phyloP scores from a whole-genome alignment of 2,113 vertebrate species.

The Stigmatopora argus region DNA sequence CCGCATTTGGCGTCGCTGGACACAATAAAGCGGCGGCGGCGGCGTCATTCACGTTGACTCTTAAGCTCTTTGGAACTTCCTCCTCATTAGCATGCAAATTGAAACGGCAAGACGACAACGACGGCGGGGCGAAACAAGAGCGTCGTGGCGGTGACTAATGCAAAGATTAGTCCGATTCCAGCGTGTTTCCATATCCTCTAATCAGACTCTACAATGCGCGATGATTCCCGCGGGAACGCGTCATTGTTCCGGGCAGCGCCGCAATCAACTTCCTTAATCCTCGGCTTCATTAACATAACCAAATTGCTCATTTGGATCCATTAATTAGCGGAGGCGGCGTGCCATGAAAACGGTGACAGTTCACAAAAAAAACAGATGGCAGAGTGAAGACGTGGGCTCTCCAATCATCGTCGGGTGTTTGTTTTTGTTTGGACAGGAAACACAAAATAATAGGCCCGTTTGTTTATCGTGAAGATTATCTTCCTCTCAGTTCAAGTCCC shows the following conservation, averaged over 20 bases:
- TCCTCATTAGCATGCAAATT: conserved; percentile 12
- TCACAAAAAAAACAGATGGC: neutral
- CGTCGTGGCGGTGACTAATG: neutral
- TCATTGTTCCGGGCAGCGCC: conserved; percentile 30
- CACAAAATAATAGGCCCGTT: neutral
- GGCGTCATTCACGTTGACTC: no score
- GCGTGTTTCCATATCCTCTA: conserved; percentile 31
- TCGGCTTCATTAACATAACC: conserved; percentile 46
- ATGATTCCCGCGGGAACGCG: conserved; percentile 26
- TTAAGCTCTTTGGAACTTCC: neutral
- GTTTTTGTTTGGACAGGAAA: neutral
- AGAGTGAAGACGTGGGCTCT: neutral
- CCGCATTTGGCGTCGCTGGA: conserved; percentile 88
- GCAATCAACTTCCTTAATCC: conserved; percentile 35
- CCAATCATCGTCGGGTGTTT: neutral
- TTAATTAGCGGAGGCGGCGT: conserved; percentile 37
- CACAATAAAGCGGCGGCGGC: neutral
- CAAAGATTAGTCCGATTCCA: conserved; percentile 1
- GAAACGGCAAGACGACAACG: conserved; percentile 4
- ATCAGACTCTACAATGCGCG: conserved; percentile 24
- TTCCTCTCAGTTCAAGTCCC: no score
- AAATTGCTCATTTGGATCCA: conserved; percentile 40
- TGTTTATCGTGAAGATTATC: no score
- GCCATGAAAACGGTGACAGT: conserved; percentile 9
- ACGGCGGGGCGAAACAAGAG: conserved; percentile 12